phyloP scores from a whole-genome alignment of 1,140 invertebrate species.

The Drosophila watanabei region DNA sequence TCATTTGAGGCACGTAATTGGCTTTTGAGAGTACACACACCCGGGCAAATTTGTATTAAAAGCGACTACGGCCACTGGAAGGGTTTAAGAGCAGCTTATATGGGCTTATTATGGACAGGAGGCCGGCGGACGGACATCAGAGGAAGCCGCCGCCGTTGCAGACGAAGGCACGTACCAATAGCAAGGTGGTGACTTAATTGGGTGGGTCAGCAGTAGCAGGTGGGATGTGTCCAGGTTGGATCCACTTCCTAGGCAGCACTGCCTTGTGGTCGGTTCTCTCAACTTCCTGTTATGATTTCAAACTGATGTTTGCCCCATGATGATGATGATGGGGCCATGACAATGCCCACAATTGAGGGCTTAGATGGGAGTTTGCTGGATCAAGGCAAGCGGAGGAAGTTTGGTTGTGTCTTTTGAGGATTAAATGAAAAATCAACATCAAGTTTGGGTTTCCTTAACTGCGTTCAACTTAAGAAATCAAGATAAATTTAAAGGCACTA shows the following conservation, averaged over 20 bases:
- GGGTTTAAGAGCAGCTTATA: constrained; percentile 77
- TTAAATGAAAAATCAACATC: constrained; percentile 32
- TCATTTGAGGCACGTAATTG: constrained; percentile 77
- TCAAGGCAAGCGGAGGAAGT: neutral
- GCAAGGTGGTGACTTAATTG: constrained; percentile 36
- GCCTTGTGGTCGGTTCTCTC: constrained; percentile 32
- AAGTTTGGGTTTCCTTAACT: neutral
- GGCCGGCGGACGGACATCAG: constrained; percentile 14
- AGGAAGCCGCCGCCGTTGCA: constrained; percentile 40
- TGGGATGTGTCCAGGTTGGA: neutral
- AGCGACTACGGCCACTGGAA: constrained; percentile 61
- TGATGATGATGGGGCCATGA: constrained; percentile 30
- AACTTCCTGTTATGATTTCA: constrained; percentile 57
- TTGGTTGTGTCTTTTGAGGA: neutral
- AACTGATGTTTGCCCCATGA: constrained; percentile 42
- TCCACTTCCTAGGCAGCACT: constrained; percentile 12
- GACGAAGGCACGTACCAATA: constrained; percentile 57
- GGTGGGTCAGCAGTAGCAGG: constrained; percentile 13
- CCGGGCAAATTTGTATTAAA: constrained; percentile 78
- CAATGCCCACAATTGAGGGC: constrained; percentile 37
- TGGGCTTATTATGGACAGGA: constrained; percentile 67
- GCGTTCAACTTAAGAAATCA: neutral
- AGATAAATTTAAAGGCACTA: neutral
- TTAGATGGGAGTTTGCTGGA: constrained; percentile 21
- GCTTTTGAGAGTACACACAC: constrained; percentile 70